Evolutionary conservation across 2,888 invertebrate genomes (phyloP).

Genomic region (Thumatha senex): DNA sequence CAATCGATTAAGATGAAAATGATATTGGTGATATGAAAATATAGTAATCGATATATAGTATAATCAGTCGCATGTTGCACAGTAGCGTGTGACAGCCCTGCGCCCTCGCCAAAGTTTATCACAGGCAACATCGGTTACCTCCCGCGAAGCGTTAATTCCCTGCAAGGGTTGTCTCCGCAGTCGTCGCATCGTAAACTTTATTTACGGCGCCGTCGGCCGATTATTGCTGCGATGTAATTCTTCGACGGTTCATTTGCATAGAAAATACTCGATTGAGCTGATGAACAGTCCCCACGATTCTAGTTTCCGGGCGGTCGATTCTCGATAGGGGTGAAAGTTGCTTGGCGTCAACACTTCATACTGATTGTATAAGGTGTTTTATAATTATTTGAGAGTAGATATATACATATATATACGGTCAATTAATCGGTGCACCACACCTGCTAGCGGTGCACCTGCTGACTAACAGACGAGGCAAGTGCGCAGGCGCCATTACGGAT

Average conservation of each 20-base stretch:
- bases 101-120: conserved; percentile 33
- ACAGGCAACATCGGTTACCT: conserved; percentile 47
- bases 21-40: too few species aligned
- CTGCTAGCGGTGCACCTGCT: too few species aligned
- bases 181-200: conserved; percentile 70
- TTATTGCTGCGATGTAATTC: conserved; percentile 66
- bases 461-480: too few species aligned
- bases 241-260: conserved; percentile 72
- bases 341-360: conserved; percentile 8
- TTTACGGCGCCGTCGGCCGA: conserved; percentile 68
- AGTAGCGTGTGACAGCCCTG: conserved; percentile 33
- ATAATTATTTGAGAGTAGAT: conserved; percentile 24
- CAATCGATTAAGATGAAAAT: too few species aligned
- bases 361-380: too few species aligned
- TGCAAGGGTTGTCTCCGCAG: conserved; percentile 54
- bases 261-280: conserved; percentile 58
- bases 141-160: conserved; percentile 68
- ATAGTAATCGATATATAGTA: too few species aligned
- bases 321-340: conserved; percentile 35
- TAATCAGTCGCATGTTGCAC: background rate
- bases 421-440: too few species aligned
- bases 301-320: conserved; percentile 41
- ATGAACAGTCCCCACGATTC: conserved; percentile 51
- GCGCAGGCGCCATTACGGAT: too few species aligned
- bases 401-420: conserved; percentile 2